Percentiles rank a stretch among this genome's conserved stretches.
phyloP scores from a whole-genome alignment of 2,888 invertebrate genomes.

The Fragum fragum region DNA sequence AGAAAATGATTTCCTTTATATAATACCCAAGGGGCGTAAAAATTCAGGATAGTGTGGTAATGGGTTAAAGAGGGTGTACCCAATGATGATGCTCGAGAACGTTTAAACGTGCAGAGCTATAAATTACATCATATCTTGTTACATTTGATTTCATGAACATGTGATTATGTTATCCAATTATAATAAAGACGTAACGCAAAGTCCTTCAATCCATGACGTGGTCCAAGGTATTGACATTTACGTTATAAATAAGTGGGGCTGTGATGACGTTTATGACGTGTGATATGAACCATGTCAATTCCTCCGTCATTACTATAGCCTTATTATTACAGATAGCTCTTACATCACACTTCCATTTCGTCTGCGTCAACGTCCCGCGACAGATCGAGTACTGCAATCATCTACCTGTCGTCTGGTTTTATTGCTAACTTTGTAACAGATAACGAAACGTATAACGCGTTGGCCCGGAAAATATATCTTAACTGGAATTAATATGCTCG shows the following conservation, averaged over 20 bases:
- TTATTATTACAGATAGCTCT: constrained; percentile 5
- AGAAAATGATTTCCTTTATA: too few relatives aligned
- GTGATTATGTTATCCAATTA: neutral
- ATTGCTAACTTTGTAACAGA: neutral
- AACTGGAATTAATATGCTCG: neutral
- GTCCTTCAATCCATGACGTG: neutral
- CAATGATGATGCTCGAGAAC: too few relatives aligned
- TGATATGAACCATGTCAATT: constrained; percentile 20
- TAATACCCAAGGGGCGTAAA: too few relatives aligned
- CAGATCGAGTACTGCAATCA: neutral
- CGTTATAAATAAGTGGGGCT: neutral
- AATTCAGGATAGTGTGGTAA: too few relatives aligned
- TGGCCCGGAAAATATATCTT: neutral
- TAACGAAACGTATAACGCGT: neutral
- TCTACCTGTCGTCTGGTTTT: neutral
- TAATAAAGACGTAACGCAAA: neutral
- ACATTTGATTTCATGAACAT: too few relatives aligned
- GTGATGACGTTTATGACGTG: constrained; percentile 14
- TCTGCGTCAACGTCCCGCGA: constrained; percentile 10
- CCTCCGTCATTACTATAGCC: neutral
- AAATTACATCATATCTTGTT: too few relatives aligned
- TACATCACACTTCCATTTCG: constrained; percentile 9
- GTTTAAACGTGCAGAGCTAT: too few relatives aligned
- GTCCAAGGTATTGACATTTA: neutral
- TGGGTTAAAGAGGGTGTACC: too few relatives aligned